Evolutionary conservation across 2,888 invertebrate species (phyloP).

Genomic region (Pristionchus japonicus): DNA sequence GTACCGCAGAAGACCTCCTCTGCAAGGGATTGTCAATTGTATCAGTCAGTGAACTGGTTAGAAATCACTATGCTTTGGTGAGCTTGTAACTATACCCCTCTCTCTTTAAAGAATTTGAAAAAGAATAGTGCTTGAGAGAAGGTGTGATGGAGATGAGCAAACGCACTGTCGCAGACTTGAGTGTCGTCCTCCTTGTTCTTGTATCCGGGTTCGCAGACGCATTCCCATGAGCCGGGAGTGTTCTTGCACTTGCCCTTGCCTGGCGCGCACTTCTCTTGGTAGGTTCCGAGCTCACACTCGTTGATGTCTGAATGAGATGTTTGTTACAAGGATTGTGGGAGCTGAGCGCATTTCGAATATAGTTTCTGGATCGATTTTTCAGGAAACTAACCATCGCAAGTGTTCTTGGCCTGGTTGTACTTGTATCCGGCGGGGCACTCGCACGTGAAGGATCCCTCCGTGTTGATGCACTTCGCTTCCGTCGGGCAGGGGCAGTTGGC

Average conservation of each 20-base stretch:
- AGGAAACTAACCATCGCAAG: conserved; percentile 41
- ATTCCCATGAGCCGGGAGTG: conserved; percentile 31
- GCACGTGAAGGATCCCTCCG: conserved; percentile 44
- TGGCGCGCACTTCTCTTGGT: conserved; percentile 33
- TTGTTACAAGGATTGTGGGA: not conserved
- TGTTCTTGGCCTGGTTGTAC: conserved; percentile 39
- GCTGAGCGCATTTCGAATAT: not conserved
- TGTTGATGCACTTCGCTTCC: conserved; percentile 43
- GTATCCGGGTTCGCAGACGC: conserved; percentile 42
- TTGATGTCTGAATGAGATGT: conserved; percentile 14
- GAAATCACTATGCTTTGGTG: too few species aligned
- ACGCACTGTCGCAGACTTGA: conserved; percentile 39
- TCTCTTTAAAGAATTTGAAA: too few species aligned
- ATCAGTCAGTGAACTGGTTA: not conserved
- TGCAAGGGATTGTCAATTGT: not conserved
- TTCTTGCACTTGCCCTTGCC: conserved; percentile 41
- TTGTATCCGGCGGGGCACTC: conserved; percentile 41
- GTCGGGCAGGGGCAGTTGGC: conserved; percentile 47
- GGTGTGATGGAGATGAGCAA: not conserved
- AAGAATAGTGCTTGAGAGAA: not conserved
- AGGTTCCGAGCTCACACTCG: conserved; percentile 24
- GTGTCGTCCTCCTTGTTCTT: conserved; percentile 32
- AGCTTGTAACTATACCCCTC: too few species aligned
- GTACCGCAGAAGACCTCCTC: conserved; percentile 46
- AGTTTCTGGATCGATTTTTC: too few species aligned